A percentile compares a stretch with the other conserved stretches of the same genome.
Evolutionary conservation across 2,888 invertebrate genomes (phyloP).

Genomic region (Branchellion lobata): DNA sequence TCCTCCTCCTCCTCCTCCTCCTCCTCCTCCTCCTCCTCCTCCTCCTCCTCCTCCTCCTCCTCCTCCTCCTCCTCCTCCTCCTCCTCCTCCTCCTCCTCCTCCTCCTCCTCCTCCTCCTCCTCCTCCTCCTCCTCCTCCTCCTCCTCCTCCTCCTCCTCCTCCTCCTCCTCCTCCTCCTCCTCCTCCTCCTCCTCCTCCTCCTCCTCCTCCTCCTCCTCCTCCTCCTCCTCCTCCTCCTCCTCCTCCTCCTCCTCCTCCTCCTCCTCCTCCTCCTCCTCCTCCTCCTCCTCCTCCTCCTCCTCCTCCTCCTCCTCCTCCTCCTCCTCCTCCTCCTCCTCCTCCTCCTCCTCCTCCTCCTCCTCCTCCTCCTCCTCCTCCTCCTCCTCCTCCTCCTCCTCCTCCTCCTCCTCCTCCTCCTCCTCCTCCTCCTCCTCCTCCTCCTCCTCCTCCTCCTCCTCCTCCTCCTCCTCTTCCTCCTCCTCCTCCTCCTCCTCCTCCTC

Average conservation of each 20-base stretch:
- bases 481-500: slow-evolving; percentile 15
- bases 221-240: slow-evolving; percentile 5
- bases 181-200: slow-evolving; percentile 3
- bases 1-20: slow-evolving; percentile 4
- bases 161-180: slow-evolving; percentile 5
- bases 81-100: slow-evolving; percentile 1
- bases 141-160: slow-evolving; percentile 4
- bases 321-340: slow-evolving; percentile 23
- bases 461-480: slow-evolving; percentile 23
- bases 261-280: slow-evolving; percentile 6
- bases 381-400: neutral
- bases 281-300: neutral
- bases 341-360: neutral
- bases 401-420: slow-evolving; percentile 4
- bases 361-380: neutral
- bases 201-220: slow-evolving; percentile 6
- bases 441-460: slow-evolving; percentile 9
- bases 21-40: slow-evolving; percentile 3
- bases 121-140: neutral
- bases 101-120: neutral
- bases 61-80: neutral
- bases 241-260: slow-evolving; percentile 8
- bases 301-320: neutral
- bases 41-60: slow-evolving; percentile 8
- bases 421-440: slow-evolving; percentile 7